Percentiles rank a stretch among this genome's conserved stretches.
phyloP scores from a whole-genome alignment of 1,140 invertebrate species.

The Anastrepha obliqua region DNA sequence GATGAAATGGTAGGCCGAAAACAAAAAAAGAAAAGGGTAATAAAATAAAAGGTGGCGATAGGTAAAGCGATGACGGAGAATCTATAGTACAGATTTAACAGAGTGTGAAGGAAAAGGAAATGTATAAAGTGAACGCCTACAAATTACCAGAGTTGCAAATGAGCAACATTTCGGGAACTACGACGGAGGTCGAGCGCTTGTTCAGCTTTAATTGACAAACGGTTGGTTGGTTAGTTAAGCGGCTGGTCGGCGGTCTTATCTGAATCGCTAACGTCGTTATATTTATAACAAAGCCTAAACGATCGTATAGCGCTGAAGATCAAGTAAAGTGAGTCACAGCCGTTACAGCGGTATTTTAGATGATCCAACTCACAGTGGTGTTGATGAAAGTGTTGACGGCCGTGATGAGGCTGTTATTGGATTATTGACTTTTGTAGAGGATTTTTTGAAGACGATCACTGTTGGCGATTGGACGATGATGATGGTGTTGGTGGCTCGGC shows the following conservation, averaged over 20 bases:
- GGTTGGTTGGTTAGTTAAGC: background rate
- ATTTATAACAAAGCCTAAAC: background rate
- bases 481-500: background rate
- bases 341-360: background rate
- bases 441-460: background rate
- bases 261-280: background rate
- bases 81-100: background rate
- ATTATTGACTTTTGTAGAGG: background rate
- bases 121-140: constrained; percentile 23
- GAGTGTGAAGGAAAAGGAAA: background rate
- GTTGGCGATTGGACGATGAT: background rate
- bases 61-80: background rate
- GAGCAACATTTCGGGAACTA: constrained; percentile 24
- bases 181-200: constrained; percentile 28
- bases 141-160: constrained; percentile 44
- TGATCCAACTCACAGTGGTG: background rate
- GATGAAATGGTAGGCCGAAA: background rate
- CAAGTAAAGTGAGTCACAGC: background rate
- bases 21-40: background rate
- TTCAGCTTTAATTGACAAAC: background rate
- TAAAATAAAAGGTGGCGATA: background rate
- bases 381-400: constrained; percentile 27
- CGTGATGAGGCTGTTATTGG: constrained; percentile 41
- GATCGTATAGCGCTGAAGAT: constrained; percentile 22
- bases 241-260: constrained; percentile 29